Base-by-base conservation (phyloP, 2,797 vertebrate genomes). In the Eulemur rubriventer region DNA sequence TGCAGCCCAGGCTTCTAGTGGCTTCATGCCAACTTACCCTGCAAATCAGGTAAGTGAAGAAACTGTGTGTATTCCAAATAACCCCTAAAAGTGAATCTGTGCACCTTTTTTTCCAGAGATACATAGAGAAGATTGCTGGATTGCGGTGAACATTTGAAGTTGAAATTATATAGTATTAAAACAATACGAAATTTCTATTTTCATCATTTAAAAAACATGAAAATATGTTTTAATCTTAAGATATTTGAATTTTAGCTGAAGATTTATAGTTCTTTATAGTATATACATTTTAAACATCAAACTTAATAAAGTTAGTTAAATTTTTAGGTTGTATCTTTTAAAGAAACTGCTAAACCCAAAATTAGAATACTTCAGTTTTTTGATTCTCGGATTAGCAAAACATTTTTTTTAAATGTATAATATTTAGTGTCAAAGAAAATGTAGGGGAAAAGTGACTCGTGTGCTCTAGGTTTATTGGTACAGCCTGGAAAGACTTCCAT, bases 11-110 rank as follows among this genome's bases (percentile, higher is more conserved):
- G 22, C 98, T 96, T 50, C 98, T 14, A 94, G 97, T 95, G 93
- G 98, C 20, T 99, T 99, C 75, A 78, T 99, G 85, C 94, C 99
- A 1, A 94, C 98, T 95, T 99, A 98, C 94, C 97, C 98, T 0
- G 88, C 99, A 9, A 96, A 95, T 50, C 98, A 98, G 98, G 99
- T 99, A 94, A 97, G 96, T 89, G 0, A 46, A 93, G 70, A 70
- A n/a, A 5, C 24, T 61, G 0, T 75, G 61, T 8, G 6, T 70
- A 70, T 85, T 38, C 30, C 28, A 75, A 38, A 30, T 91, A 79
- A 50, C 82, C 48, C 24, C 20, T 72, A 1, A 26, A 46, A 33
- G n/a, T 73, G 28, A 78, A 43, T 72, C 6, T 78, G 48, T 50
- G 22, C 28, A 93, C 0, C 76, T 70, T 91, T 41, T 87, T 93